Evolutionary conservation across 2,888 invertebrate genomes (phyloP).

Genomic region (Arge pagana): DNA sequence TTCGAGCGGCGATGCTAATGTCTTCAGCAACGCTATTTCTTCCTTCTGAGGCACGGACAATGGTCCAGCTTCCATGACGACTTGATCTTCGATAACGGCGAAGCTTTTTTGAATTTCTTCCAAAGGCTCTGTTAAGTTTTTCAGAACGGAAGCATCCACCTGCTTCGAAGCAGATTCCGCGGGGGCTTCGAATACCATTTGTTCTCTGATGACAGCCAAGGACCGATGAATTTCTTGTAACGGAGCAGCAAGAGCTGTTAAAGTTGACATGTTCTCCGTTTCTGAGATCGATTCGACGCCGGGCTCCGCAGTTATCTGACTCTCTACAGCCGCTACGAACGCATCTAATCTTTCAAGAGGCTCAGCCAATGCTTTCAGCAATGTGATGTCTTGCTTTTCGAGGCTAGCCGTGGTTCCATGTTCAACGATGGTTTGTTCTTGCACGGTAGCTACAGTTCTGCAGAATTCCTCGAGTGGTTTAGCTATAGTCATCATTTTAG

Average conservation of each 20-base stretch:
- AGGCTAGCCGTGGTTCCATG: slow-evolving; percentile 26
- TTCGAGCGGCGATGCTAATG: slow-evolving; percentile 33
- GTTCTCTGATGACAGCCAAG: slow-evolving; percentile 39
- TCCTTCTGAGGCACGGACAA: slow-evolving; percentile 27
- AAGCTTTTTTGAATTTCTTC: slow-evolving; percentile 59
- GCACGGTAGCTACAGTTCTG: slow-evolving; percentile 51
- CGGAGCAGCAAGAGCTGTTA: slow-evolving; percentile 40
- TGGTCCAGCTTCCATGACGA: slow-evolving; percentile 28
- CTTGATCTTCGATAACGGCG: slow-evolving; percentile 58
- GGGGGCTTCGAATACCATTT: slow-evolving; percentile 28
- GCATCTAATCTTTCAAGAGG: slow-evolving; percentile 44
- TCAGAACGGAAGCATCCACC: slow-evolving; percentile 35
- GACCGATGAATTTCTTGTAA: slow-evolving; percentile 43
- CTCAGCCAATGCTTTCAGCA: slow-evolving; percentile 39
- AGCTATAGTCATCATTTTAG: slow-evolving; percentile 64
- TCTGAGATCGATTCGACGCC: slow-evolving; percentile 48
- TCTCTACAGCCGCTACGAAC: slow-evolving; percentile 41
- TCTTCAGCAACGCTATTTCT: slow-evolving; percentile 24
- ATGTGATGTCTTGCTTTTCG: slow-evolving; percentile 24
- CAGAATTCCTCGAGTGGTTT: slow-evolving; percentile 58
- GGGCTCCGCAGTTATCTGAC: slow-evolving; percentile 40
- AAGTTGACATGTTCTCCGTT: slow-evolving; percentile 29
- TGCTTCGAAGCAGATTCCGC: not conserved
- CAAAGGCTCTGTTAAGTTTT: slow-evolving; percentile 57
- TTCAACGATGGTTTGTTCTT: slow-evolving; percentile 50